Conservation (phyloP, 2,797 vertebrate genomes). For the Tarsius wallacei region DNA sequence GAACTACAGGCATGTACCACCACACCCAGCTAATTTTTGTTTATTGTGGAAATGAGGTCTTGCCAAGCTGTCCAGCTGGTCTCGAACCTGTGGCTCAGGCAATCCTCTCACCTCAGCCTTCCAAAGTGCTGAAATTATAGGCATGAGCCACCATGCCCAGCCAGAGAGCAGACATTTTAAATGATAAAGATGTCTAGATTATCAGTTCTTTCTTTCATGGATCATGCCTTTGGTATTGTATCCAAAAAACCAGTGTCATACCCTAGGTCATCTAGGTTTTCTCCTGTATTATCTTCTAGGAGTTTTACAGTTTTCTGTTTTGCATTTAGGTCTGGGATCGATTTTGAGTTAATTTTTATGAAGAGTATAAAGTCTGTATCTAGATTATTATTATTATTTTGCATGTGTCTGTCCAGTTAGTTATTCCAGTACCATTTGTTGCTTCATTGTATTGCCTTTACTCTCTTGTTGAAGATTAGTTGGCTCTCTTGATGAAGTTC, state of each 20-base stretch:
- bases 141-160: too few species aligned
- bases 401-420: neutral
- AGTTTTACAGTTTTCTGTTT: neutral
- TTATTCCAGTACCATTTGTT: neutral
- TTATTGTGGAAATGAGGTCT: too few species aligned
- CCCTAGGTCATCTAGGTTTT: neutral
- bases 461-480: neutral
- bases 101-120: too few species aligned
- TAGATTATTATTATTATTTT: neutral
- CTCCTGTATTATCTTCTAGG: neutral
- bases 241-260: neutral
- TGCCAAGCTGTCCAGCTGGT: too few species aligned
- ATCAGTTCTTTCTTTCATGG: neutral
- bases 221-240: neutral
- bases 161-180: neutral
- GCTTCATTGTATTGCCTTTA: neutral
- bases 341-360: neutral
- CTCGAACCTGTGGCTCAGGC: too few species aligned
- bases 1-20: too few species aligned
- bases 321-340: neutral
- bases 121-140: too few species aligned
- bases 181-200: neutral
- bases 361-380: neutral
- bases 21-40: too few species aligned
- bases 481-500: neutral